A percentile compares a stretch with the other conserved stretches of the same genome.
Conservation (phyloP, 2,113 vertebrate genomes). For the Turdus rufiventris region DNA sequence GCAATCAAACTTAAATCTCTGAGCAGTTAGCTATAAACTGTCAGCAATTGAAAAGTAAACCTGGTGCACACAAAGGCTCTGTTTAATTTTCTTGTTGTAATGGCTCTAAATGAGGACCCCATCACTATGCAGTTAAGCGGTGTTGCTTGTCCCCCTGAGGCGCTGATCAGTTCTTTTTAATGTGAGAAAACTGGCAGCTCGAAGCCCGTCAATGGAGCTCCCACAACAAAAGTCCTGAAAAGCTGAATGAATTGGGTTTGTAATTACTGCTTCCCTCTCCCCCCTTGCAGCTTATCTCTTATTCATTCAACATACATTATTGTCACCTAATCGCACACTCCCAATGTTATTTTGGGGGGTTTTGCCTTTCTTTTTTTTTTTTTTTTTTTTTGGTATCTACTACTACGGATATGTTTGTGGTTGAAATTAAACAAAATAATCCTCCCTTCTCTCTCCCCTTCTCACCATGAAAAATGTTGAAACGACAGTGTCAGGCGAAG, state of each 20-base stretch:
- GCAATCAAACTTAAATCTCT: conserved; percentile 70
- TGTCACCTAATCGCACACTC: conserved; percentile 71
- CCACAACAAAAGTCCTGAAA: conserved; percentile 79
- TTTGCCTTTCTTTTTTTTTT: not conserved
- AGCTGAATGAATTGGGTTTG: conserved; percentile 81
- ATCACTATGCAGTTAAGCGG: conserved; percentile 71
- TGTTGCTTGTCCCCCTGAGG: conserved; percentile 70
- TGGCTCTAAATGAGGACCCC: conserved; percentile 76
- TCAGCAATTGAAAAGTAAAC: conserved; percentile 76
- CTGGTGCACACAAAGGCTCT: conserved; percentile 70
- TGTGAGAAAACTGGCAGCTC: conserved; percentile 77
- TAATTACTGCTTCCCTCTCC: conserved; percentile 72
- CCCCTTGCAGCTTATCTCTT: conserved; percentile 73
- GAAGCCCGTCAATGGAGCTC: conserved; percentile 72
- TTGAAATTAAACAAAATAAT: conserved; percentile 53
- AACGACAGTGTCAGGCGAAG: not conserved
- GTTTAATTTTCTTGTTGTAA: conserved; percentile 75
- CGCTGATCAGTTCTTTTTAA: conserved; percentile 74
- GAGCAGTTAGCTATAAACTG: conserved; percentile 72
- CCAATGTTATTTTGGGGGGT: conserved; percentile 31
- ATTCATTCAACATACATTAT: conserved; percentile 79
- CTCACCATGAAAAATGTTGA: not conserved
- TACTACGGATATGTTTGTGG: conserved; percentile 15
- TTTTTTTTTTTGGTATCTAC: conserved; percentile 19
- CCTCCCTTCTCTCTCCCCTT: not conserved